Conservation (phyloP, 2,113 vertebrate genomes). For the Dromiciops gliroides region DNA sequence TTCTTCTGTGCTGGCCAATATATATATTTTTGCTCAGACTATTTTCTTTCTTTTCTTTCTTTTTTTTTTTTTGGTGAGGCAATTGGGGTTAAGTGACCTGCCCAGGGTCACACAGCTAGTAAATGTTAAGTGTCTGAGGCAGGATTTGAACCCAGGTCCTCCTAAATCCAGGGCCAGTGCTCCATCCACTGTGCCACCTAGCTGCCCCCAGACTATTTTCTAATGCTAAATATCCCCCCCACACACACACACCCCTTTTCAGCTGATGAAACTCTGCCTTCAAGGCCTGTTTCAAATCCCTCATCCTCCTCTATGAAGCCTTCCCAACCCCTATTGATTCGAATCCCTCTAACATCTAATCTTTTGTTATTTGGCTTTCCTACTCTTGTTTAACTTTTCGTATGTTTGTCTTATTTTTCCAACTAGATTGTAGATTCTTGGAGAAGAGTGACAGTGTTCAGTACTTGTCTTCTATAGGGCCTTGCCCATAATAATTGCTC, state of each 20-base stretch:
- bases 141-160: too few relatives aligned
- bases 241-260: too few relatives aligned
- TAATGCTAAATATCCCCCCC: background rate
- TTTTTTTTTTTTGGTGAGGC: too few relatives aligned
- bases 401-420: conserved; percentile 38
- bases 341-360: conserved; percentile 15
- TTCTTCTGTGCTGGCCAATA: conserved; percentile 12
- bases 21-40: background rate
- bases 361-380: conserved; percentile 29
- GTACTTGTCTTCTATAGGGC: conserved; percentile 47
- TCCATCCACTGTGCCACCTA: too few relatives aligned
- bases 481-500: conserved; percentile 51
- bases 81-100: too few relatives aligned
- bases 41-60: too few relatives aligned
- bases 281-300: conserved; percentile 13
- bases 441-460: conserved; percentile 14
- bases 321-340: conserved; percentile 43
- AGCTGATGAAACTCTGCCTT: conserved; percentile 33
- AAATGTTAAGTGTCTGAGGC: too few relatives aligned
- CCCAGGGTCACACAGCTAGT: too few relatives aligned
- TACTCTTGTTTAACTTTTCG: conserved; percentile 52
- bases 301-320: conserved; percentile 9
- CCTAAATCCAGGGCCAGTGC: too few relatives aligned
- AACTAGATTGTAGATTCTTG: conserved; percentile 39
- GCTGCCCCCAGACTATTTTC: too few relatives aligned